Percentiles rank a stretch among this genome's conserved stretches.
These are phyloP conservation scores for Lepisosteus osseus DNA, from an alignment of 2,113 vertebrate species.

Conservation along the genomic window DNA sequence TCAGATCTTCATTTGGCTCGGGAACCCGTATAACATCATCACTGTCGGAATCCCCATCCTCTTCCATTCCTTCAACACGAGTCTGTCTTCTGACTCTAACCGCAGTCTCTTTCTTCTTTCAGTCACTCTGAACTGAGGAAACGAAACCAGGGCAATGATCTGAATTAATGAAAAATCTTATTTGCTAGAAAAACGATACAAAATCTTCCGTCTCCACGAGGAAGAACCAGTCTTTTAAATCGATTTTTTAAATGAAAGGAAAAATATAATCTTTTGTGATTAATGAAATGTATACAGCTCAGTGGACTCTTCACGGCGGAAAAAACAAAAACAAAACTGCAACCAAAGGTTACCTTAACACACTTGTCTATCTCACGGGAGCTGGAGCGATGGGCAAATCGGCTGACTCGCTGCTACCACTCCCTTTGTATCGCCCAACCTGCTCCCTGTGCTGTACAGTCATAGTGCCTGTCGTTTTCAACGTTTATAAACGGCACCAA, in stretches of 20 bases:
- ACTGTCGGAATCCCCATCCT: not conserved
- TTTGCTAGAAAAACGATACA: too few species aligned
- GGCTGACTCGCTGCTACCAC: not conserved
- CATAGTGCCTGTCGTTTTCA: constrained; percentile 25
- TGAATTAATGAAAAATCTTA: too few species aligned
- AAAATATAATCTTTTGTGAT: too few species aligned
- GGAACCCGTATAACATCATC: not conserved
- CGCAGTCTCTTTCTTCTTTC: too few species aligned
- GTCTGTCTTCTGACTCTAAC: too few species aligned
- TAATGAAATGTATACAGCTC: not conserved
- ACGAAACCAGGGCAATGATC: not conserved
- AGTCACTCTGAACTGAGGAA: not conserved
- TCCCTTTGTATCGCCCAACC: constrained; percentile 16
- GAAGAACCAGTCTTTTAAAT: too few species aligned
- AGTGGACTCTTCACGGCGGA: not conserved
- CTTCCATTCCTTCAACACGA: constrained; percentile 31
- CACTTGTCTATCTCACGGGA: not conserved
- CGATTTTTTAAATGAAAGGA: too few species aligned
- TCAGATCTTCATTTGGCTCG: not conserved
- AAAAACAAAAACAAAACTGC: not conserved
- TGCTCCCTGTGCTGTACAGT: not conserved
- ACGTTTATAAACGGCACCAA: not conserved
- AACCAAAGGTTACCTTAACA: not conserved
- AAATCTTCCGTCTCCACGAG: too few species aligned
- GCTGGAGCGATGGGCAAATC: not conserved